A percentile compares a stretch with the other conserved stretches of the same genome.
These are phyloP conservation scores for Brachionus plicatilis DNA, from an alignment of 1,140 invertebrate species.

Conservation along the genomic window DNA sequence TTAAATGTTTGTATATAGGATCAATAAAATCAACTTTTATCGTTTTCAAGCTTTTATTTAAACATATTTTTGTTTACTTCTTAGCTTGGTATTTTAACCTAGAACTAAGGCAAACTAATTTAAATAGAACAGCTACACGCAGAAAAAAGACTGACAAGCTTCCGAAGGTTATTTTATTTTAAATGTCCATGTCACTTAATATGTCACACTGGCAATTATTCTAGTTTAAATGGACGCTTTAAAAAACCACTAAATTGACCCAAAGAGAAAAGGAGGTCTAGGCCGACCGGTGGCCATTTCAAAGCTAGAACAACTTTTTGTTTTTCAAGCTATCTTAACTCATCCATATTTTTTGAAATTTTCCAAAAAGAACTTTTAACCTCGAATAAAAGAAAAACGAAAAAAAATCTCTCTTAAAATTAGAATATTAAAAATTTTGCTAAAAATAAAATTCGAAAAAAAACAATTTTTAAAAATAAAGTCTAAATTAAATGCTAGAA, in stretches of 20 bases:
- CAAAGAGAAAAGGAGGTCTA: background rate
- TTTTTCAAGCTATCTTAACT: too few species aligned
- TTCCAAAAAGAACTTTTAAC: too few species aligned
- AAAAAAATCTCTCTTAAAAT: too few species aligned
- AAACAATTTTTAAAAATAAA: too few species aligned
- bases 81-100: background rate
- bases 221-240: background rate
- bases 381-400: too few species aligned
- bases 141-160: background rate
- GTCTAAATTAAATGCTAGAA: too few species aligned
- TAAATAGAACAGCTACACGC: background rate
- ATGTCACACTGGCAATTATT: background rate
- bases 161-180: background rate
- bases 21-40: constrained; percentile 2
- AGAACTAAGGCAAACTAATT: background rate
- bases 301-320: background rate
- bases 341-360: too few species aligned
- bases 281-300: background rate
- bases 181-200: background rate
- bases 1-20: constrained; percentile 1
- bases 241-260: background rate
- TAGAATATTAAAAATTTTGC: too few species aligned
- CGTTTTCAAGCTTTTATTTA: background rate
- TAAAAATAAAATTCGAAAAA: too few species aligned
- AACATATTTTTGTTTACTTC: background rate